Conservation (phyloP, 2,797 vertebrate species). For the Melanotaenia maccullochi region DNA sequence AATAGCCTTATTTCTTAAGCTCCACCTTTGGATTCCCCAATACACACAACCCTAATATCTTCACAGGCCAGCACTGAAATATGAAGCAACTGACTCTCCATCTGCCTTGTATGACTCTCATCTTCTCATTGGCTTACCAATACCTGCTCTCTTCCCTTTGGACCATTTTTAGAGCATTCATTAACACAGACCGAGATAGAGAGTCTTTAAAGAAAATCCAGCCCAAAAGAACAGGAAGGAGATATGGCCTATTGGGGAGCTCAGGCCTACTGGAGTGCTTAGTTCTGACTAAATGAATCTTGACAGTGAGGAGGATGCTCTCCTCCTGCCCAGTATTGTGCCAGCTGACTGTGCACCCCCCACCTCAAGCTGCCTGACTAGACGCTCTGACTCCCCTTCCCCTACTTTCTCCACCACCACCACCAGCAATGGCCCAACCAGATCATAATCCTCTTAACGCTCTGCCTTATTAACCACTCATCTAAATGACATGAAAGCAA, state of each 20-base stretch:
- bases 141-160: slow-evolving; percentile 64
- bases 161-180: slow-evolving; percentile 73
- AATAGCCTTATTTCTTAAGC: slow-evolving; percentile 63
- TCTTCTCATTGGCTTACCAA: slow-evolving; percentile 58
- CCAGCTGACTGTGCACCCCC: slow-evolving; percentile 43
- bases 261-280: slow-evolving; percentile 80
- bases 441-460: slow-evolving; percentile 88
- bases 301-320: slow-evolving; percentile 84
- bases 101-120: slow-evolving; percentile 41
- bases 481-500: slow-evolving; percentile 87
- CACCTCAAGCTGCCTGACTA: slow-evolving; percentile 49
- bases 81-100: slow-evolving; percentile 50
- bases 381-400: slow-evolving; percentile 58
- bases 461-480: slow-evolving; percentile 88
- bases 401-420: slow-evolving; percentile 47
- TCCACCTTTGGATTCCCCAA: slow-evolving; percentile 59
- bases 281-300: slow-evolving; percentile 85
- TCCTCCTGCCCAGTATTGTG: slow-evolving; percentile 77
- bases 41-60: slow-evolving; percentile 68
- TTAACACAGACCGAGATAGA: slow-evolving; percentile 74
- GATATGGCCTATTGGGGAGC: slow-evolving; percentile 78
- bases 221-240: slow-evolving; percentile 68
- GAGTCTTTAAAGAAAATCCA: slow-evolving; percentile 72
- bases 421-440: slow-evolving; percentile 74
- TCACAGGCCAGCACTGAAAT: slow-evolving; percentile 59